Percentiles rank a stretch among this genome's conserved stretches.
Conservation (phyloP, 2,888 invertebrate species). For the Cerceris rybyensis region DNA sequence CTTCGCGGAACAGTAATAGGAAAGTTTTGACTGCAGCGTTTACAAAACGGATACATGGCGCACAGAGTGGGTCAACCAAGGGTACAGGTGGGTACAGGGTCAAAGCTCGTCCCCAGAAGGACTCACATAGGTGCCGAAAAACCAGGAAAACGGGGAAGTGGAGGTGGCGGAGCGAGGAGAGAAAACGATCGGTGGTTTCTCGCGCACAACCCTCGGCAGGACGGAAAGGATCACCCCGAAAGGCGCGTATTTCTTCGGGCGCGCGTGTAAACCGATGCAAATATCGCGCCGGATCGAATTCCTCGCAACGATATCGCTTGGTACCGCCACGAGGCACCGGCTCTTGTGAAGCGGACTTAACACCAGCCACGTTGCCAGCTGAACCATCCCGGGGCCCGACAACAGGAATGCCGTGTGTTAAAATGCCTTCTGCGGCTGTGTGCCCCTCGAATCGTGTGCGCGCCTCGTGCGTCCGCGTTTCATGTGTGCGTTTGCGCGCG, state of each 20-base stretch:
- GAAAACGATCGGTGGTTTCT: conserved; percentile 21
- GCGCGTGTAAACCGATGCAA: conserved; percentile 46
- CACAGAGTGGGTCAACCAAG: no score
- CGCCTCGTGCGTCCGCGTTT: conserved; percentile 61
- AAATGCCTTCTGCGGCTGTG: conserved; percentile 75
- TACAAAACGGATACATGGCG: no score
- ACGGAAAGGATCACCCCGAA: no score
- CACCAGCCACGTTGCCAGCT: conserved; percentile 79
- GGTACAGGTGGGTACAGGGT: no score
- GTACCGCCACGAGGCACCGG: conserved; percentile 61
- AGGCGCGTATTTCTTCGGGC: conserved; percentile 34
- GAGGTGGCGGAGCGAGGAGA: neutral
- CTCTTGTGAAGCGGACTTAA: conserved; percentile 71
- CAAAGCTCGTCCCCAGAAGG: no score
- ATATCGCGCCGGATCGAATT: conserved; percentile 64
- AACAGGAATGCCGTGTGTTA: conserved; percentile 81
- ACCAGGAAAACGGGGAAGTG: neutral
- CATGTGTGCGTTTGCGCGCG: conserved; percentile 21
- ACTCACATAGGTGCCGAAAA: neutral
- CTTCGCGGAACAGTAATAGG: no score
- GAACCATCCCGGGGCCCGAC: conserved; percentile 77
- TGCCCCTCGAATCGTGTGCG: conserved; percentile 33
- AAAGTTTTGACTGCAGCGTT: no score
- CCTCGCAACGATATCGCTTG: conserved; percentile 61
- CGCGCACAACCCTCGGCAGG: conserved; percentile 4